A percentile compares a stretch with the other conserved stretches of the same genome.
Conservation (phyloP, 2,888 invertebrate species). For the Hemaris fuciformis region DNA sequence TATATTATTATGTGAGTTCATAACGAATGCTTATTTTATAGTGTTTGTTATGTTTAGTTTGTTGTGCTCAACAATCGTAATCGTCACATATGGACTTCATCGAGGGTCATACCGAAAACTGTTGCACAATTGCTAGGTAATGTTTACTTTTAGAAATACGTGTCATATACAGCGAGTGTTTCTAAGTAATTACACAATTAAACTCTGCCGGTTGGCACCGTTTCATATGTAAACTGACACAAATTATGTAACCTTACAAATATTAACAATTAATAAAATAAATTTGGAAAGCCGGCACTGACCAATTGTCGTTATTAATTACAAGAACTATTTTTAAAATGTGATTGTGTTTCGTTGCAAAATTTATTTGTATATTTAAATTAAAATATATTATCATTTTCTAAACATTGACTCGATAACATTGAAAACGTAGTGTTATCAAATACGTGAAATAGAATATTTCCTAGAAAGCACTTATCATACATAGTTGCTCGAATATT, state of each 20-base stretch:
- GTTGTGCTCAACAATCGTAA: not conserved
- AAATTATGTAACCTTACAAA: slow-evolving; percentile 21
- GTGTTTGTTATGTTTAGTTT: too few relatives aligned
- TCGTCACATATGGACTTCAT: not conserved
- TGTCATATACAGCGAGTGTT: slow-evolving; percentile 24
- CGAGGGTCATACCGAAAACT: not conserved
- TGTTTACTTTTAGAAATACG: slow-evolving; percentile 34
- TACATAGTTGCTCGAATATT: slow-evolving; percentile 39
- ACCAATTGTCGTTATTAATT: not conserved
- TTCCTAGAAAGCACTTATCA: slow-evolving; percentile 14
- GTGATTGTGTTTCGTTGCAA: too few relatives aligned
- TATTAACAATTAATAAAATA: slow-evolving; percentile 14
- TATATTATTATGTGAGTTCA: not conserved
- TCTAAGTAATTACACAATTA: slow-evolving; percentile 27
- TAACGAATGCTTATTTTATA: not conserved
- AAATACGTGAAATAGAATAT: not conserved
- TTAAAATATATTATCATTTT: not conserved
- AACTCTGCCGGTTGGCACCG: slow-evolving; percentile 34
- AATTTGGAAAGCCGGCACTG: slow-evolving; percentile 3
- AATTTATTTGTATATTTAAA: too few relatives aligned
- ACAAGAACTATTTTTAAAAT: too few relatives aligned
- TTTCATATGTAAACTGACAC: slow-evolving; percentile 29
- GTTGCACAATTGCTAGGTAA: slow-evolving; percentile 25
- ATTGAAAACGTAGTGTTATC: not conserved
- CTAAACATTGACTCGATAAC: not conserved